Conservation (phyloP, 2,113 vertebrate species). For the Vimba vimba region DNA sequence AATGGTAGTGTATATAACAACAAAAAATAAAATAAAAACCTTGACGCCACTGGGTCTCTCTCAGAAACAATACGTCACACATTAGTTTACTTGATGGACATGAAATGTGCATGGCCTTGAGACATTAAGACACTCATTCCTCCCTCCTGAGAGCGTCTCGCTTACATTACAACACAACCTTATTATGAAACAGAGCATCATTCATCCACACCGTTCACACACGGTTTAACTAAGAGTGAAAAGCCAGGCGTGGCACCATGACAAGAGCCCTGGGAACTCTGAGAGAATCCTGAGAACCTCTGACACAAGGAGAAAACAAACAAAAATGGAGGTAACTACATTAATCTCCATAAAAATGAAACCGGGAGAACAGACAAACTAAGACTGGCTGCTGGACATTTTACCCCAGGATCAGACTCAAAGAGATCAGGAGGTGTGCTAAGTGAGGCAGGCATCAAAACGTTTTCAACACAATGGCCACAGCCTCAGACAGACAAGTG, state of each 20-base stretch:
- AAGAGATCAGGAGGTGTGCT: constrained; percentile 35
- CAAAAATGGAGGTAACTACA: background rate
- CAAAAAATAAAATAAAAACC: too few species aligned
- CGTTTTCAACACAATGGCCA: background rate
- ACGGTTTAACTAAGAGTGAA: constrained; percentile 1
- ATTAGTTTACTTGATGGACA: background rate
- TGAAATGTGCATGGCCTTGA: background rate
- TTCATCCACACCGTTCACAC: background rate
- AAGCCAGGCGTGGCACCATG: constrained; percentile 22
- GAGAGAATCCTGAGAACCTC: constrained; percentile 18
- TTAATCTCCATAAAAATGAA: background rate
- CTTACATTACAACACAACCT: background rate
- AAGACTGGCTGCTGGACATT: constrained; percentile 29
- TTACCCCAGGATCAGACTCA: constrained; percentile 47
- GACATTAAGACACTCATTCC: background rate
- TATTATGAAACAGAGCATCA: constrained; percentile 29
- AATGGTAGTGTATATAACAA: too few species aligned
- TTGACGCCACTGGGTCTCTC: background rate
- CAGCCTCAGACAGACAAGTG: constrained; percentile 33
- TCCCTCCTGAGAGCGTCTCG: constrained; percentile 3
- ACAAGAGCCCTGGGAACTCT: constrained; percentile 12
- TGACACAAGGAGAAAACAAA: constrained; percentile 24
- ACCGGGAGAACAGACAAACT: constrained; percentile 27
- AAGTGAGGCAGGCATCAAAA: constrained; percentile 41
- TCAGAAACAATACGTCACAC: background rate